Evolutionary conservation across 2,888 invertebrate species (phyloP), one percentile per base, ranked within the genome.

Genomic region (Pyrochroa serraticornis): DNA sequence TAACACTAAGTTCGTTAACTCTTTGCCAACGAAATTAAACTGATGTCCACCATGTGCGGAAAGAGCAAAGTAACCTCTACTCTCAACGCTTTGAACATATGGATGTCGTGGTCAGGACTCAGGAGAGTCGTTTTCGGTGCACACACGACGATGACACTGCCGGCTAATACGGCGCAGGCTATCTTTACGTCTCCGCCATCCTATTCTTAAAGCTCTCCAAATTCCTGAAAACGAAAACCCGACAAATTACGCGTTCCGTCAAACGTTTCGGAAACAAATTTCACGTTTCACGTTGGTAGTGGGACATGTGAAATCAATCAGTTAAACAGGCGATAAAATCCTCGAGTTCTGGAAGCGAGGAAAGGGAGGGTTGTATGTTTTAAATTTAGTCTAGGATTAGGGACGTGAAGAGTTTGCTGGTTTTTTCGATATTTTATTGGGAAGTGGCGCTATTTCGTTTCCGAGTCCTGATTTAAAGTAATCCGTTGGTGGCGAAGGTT

Each of bases 141-240:
- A 2, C 22, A 3, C 32, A 30, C 32, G 9, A n/a, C 32, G 8
- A 42, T 30, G 42, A 7, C 30, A 30, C 42, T 42, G 2, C 32
- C 14, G 22, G 22, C 22, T 5, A 5, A 5, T 22, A 22, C 22
- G 22, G 22, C 22, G 22, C 22, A 22, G 22, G 30, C 32, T 43
- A 43, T 43, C 32, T 31, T 43, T 43, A 32, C 10, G 34, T 43
- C 34, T 32, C n/a, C 12, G 9, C 43, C 8, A 43, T 43, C 43
- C 43, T 42, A 42, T 42, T 42, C 30, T 43, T 43, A 43, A 43
- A 32, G 43, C 43, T 43, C 13, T 43, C 12, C 12, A 31, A 32
- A 43, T 32, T 43, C 32, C 34, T 10, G n/a, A 35, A 22, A 22
- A 22, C 22, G 22, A 22, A n/a, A n/a, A n/a, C n/a, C n/a, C n/a